These are phyloP conservation scores for Cremastinae sp. DNA, from an alignment of 2,888 invertebrate genomes.

Conservation along the genomic window DNA sequence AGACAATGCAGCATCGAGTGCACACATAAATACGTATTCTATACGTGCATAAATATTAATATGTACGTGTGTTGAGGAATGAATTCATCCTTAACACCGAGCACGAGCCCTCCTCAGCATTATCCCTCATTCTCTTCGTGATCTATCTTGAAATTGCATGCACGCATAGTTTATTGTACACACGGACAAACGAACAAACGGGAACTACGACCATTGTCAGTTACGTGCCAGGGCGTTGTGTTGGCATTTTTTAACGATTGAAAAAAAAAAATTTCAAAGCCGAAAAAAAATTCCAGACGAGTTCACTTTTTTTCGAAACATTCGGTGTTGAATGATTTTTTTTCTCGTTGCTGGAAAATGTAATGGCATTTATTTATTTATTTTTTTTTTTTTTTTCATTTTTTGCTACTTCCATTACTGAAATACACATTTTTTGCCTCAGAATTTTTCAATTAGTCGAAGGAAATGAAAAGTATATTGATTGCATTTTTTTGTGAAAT, in stretches of 20 bases:
- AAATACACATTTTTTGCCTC: no score
- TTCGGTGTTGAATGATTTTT: no score
- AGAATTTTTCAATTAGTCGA: no score
- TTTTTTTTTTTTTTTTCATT: no score
- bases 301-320: no score
- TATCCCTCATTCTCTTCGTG: constrained; percentile 19
- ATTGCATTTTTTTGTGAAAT: no score
- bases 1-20: constrained; percentile 43
- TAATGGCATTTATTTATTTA: no score
- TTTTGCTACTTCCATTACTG: no score
- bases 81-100: constrained; percentile 33
- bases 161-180: constrained; percentile 26
- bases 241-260: not conserved
- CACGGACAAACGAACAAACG: constrained; percentile 9
- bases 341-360: no score
- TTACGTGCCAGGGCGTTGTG: not conserved
- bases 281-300: no score
- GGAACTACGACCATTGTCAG: not conserved
- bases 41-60: not conserved
- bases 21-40: constrained; percentile 30
- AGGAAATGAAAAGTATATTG: no score
- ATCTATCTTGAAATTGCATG: constrained; percentile 28
- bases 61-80: constrained; percentile 9
- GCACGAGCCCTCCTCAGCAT: constrained; percentile 28
- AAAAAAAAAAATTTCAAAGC: no score